phyloP scores from a whole-genome alignment of 2,113 vertebrate genomes.

The Melospiza melodia region DNA sequence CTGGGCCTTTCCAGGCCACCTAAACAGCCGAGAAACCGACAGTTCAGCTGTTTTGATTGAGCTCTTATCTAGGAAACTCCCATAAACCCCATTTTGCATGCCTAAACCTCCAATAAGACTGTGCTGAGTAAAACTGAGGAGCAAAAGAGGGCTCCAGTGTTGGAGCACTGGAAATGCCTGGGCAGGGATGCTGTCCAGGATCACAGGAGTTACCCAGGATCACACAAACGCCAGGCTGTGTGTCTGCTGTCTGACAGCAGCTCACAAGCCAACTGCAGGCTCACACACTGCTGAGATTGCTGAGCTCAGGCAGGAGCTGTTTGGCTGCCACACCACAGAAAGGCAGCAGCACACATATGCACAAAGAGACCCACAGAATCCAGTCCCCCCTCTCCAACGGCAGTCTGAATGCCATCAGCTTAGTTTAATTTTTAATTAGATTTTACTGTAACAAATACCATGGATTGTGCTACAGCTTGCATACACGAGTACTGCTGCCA shows the following conservation, averaged over 20 bases:
- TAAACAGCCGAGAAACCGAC: too few relatives aligned
- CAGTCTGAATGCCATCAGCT: not conserved
- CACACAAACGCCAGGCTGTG: not conserved
- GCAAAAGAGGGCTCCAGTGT: not conserved
- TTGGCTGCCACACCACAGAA: not conserved
- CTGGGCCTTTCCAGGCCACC: too few relatives aligned
- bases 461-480: not conserved
- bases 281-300: not conserved
- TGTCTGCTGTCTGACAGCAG: not conserved
- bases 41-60: not conserved
- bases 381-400: not conserved
- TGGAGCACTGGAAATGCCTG: not conserved
- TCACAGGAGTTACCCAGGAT: not conserved
- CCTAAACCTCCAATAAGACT: not conserved
- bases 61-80: not conserved
- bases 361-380: not conserved
- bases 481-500: not conserved
- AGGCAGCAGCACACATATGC: not conserved
- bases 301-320: not conserved
- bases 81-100: not conserved
- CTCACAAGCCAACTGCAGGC: not conserved
- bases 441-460: slow-evolving; percentile 22
- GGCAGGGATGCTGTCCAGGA: not conserved
- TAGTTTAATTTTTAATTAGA: slow-evolving; percentile 54
- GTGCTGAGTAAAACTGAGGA: not conserved